Evolutionary conservation across 2,113 vertebrate species (phyloP).

Genomic region (Isichthys henryi): DNA sequence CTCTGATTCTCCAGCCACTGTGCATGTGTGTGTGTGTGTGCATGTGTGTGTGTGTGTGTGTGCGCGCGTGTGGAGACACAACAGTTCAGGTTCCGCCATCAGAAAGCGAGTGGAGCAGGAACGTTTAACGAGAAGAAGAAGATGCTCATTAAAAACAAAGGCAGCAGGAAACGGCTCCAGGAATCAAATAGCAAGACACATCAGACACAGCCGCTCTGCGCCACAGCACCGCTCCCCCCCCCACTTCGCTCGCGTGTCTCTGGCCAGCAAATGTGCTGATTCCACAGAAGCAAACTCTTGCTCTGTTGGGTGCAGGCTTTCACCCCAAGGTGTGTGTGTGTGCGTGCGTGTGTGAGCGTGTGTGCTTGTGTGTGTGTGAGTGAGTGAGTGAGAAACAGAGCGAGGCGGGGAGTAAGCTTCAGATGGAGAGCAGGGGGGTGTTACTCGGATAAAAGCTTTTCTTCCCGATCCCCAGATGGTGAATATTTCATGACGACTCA

Average conservation of each 20-base stretch:
- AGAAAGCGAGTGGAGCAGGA: not conserved
- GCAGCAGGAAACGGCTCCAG: not conserved
- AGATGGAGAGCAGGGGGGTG: not conserved
- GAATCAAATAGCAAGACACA: not conserved
- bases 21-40: not conserved
- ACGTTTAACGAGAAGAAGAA: not conserved
- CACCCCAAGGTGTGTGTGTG: not conserved
- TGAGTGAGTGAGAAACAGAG: not conserved
- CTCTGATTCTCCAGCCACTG: not conserved
- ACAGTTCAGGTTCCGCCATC: not conserved
- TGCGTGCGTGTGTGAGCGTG: not conserved
- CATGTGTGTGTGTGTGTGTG: not conserved
- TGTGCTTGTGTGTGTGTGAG: not conserved
- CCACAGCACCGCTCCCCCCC: not conserved
- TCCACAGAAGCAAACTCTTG: not conserved
- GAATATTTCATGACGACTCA: slow-evolving; percentile 11
- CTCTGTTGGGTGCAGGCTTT: not conserved
- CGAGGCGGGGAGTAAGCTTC: not conserved
- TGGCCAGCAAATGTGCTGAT: not conserved
- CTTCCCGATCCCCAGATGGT: slow-evolving; percentile 1
- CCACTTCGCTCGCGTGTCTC: not conserved
- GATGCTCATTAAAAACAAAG: slow-evolving; percentile 4
- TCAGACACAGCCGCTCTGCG: not conserved
- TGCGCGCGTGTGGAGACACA: not conserved
- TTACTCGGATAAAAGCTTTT: slow-evolving; percentile 20